Evolutionary conservation across 2,113 vertebrate species (phyloP).

Genomic region (Pagrus major): DNA sequence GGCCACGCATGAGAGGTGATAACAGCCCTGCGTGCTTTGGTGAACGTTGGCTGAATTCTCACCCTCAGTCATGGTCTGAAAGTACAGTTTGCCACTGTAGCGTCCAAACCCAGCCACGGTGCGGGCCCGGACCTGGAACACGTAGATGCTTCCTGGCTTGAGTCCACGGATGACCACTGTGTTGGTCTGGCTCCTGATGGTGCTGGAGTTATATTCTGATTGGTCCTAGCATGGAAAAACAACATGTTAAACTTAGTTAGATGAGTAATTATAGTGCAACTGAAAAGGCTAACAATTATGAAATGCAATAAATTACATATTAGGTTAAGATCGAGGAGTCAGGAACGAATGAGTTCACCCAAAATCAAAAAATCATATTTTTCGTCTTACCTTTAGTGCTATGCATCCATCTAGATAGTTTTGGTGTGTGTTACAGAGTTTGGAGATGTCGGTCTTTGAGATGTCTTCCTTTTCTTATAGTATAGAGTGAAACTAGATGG

Average conservation of each 20-base stretch:
- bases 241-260: conserved; percentile 17
- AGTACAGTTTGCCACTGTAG: conserved; percentile 99
- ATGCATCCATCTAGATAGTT: too few relatives aligned
- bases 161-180: conserved; percentile 93
- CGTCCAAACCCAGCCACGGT: conserved; percentile 98
- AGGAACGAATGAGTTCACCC: too few relatives aligned
- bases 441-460: too few relatives aligned
- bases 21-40: conserved; percentile 50
- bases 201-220: conserved; percentile 91
- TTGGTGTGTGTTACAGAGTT: too few relatives aligned
- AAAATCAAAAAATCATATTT: too few relatives aligned
- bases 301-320: conserved; percentile 44
- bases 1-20: conserved; percentile 59
- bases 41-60: conserved; percentile 71
- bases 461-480: too few relatives aligned
- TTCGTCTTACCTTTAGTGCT: too few relatives aligned
- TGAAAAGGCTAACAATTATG: conserved; percentile 30
- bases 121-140: conserved; percentile 98
- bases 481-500: too few relatives aligned
- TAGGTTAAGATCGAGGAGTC: too few relatives aligned
- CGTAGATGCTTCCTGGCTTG: conserved; percentile 96
- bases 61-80: conserved; percentile 99
- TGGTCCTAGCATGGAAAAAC: conserved; percentile 86
- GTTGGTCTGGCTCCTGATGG: conserved; percentile 96
- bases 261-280: conserved; percentile 49